Base-by-base conservation (phyloP, 2,113 vertebrate genomes). In the Columba livia region DNA sequence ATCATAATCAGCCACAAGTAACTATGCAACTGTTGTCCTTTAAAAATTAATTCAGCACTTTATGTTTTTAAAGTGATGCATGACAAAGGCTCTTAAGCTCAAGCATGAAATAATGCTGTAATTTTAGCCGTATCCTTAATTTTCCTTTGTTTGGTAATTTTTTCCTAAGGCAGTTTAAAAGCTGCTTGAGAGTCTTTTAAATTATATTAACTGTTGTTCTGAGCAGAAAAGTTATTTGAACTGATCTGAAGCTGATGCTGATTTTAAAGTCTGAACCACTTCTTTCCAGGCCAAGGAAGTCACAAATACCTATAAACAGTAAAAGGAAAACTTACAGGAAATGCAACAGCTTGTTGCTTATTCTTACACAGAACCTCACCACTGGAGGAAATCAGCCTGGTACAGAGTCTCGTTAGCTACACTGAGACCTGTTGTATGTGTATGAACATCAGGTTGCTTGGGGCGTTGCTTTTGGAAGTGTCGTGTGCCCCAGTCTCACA, bases 41-140 rank as follows among this genome's bases (percentile, higher is more conserved):
- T 56, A 67, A 67, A 91, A 88, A 82, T 54, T 58, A 92, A 69
- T 69, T 90, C 24, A 48, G 9, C 17, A 58, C 29, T 88, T 95
- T 31, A 34, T 2, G 2, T 58, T 86, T 93, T 79, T 40, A 32
- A 87, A 89, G 32, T 77, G 24, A 66, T 50, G 15, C 26, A 31
- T 67, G 53, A 54, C 23, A 78, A 93, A 74, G 19, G 19, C 18
- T 80, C 34, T 75, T 66, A 88, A 62, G 26, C 54, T 90, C 44
- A 94, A 85, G 32, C 21, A 42, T 54, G 21, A 91, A 88, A 56
- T 62, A 75, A 44, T 0, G 0, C 36, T 78, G 25, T 47, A 29
- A 36, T 82, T 88, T 94, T 72, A 53, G 47, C 14, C 40, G 12
- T 57, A 57, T 36, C 5, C 12, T 78, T 94, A 17, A 34, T 75